phyloP scores from a whole-genome alignment of 2,797 vertebrate genomes.

The Meriones psammophilus region DNA sequence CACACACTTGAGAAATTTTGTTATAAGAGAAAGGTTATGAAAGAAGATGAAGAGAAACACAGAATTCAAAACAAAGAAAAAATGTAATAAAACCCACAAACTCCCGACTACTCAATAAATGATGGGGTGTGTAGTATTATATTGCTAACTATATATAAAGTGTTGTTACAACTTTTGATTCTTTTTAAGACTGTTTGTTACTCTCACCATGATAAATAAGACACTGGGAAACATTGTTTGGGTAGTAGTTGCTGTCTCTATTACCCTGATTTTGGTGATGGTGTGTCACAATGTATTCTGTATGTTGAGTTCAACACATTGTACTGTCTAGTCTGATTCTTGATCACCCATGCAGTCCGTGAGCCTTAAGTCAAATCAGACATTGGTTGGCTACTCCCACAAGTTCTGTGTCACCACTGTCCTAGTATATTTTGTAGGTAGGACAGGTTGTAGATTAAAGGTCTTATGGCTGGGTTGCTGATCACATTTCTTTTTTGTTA shows the following conservation, averaged over 20 bases:
- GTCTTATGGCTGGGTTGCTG: background rate
- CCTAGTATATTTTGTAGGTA: background rate
- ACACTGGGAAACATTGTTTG: background rate
- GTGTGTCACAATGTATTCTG: background rate
- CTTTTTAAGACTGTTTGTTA: background rate
- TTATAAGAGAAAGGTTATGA: conserved; percentile 12
- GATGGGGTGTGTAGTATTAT: background rate
- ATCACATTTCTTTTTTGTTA: background rate
- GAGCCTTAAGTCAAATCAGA: background rate
- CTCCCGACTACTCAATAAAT: background rate
- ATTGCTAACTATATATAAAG: background rate
- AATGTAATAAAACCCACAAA: conserved; percentile 27
- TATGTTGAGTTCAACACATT: background rate
- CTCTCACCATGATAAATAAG: background rate
- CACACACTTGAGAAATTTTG: background rate
- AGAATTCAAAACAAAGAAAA: conserved; percentile 13
- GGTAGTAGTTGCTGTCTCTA: background rate
- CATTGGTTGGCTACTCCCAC: background rate
- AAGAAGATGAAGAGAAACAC: background rate
- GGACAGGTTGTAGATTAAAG: background rate
- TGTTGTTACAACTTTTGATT: background rate
- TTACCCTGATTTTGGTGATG: background rate
- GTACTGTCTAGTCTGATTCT: background rate
- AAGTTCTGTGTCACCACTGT: background rate
- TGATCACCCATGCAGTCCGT: background rate